Conservation (phyloP, 2,888 invertebrate genomes). For the Allygus modestus region DNA sequence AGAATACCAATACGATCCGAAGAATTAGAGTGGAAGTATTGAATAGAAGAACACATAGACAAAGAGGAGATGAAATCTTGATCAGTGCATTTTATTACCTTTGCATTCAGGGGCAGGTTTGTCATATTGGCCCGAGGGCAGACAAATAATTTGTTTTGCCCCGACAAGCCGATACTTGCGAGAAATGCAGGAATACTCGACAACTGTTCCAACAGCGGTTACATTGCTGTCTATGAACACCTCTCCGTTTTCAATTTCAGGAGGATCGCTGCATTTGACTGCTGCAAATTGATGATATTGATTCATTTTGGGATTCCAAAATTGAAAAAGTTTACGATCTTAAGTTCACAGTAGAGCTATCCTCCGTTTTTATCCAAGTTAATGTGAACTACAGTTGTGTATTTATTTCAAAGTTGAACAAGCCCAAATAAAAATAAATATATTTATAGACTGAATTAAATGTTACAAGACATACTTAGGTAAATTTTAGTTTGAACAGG, state of each 20-base stretch:
- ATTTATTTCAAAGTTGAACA: too few relatives aligned
- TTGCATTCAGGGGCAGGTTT: slow-evolving; percentile 85
- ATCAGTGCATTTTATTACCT: slow-evolving; percentile 73
- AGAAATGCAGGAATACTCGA: slow-evolving; percentile 85
- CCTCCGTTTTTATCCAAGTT: too few relatives aligned
- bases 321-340: too few relatives aligned
- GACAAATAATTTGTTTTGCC: slow-evolving; percentile 82
- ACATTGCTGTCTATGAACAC: slow-evolving; percentile 78
- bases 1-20: not conserved
- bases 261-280: slow-evolving; percentile 84
- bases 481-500: too few relatives aligned
- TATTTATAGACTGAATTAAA: too few relatives aligned
- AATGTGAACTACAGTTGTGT: too few relatives aligned
- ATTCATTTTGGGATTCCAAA: not conserved
- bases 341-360: too few relatives aligned
- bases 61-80: not conserved
- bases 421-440: too few relatives aligned
- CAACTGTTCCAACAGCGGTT: slow-evolving; percentile 81
- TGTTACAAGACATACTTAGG: too few relatives aligned
- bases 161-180: slow-evolving; percentile 84
- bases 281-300: slow-evolving; percentile 75
- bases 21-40: not conserved
- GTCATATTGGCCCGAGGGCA: slow-evolving; percentile 89
- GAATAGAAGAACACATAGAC: not conserved
- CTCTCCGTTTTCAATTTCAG: slow-evolving; percentile 81